phyloP scores from a whole-genome alignment of 2,888 invertebrate species.

The Melipona bicolor region DNA sequence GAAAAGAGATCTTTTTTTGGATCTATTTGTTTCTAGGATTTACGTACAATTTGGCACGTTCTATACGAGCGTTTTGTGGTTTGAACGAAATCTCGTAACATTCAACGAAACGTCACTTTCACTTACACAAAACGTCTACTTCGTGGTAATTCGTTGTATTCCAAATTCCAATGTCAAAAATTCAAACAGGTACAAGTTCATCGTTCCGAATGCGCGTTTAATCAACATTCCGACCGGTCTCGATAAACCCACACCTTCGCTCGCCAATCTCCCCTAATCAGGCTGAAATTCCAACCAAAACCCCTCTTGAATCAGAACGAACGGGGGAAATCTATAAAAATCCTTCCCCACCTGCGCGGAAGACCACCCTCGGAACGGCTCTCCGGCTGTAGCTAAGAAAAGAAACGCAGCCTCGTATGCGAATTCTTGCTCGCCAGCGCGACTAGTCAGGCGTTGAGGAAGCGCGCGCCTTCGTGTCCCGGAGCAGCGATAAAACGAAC shows the following conservation, averaged over 20 bases:
- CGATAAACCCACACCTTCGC: neutral
- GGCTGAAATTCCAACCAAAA: neutral
- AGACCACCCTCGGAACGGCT: neutral
- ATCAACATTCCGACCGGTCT: neutral
- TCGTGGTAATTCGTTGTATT: too few species aligned
- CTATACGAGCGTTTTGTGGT: too few species aligned
- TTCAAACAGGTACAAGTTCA: neutral
- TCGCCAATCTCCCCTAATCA: neutral
- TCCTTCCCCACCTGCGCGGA: neutral
- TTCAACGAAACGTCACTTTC: too few species aligned
- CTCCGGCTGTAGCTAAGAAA: neutral
- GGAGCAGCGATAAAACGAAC: neutral
- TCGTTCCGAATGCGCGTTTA: neutral
- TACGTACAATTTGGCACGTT: too few species aligned
- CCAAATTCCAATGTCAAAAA: neutral
- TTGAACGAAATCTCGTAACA: too few species aligned
- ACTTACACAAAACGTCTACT: too few species aligned
- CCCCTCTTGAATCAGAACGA: neutral
- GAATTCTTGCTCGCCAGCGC: conserved; percentile 8
- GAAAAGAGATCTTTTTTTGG: too few species aligned
- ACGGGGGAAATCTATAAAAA: neutral
- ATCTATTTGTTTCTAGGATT: too few species aligned
- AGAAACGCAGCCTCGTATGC: neutral
- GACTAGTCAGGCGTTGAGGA: too few species aligned
- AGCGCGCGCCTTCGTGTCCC: conserved; percentile 9